These are phyloP conservation scores for Polymixis lichenea DNA, from an alignment of 2,888 invertebrate genomes.

Conservation along the genomic window DNA sequence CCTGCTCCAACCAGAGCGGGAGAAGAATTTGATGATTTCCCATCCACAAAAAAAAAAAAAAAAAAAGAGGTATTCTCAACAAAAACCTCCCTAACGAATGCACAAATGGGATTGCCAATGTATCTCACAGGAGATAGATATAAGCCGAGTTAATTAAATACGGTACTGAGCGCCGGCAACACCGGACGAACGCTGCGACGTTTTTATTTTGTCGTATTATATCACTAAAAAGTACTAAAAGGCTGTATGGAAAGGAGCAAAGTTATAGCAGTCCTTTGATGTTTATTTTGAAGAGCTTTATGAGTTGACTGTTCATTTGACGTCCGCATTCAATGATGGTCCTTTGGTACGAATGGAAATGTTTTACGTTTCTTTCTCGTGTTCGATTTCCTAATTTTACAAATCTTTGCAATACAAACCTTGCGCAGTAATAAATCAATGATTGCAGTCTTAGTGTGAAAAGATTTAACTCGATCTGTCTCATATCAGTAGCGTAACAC, in stretches of 20 bases:
- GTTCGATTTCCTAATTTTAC: slow-evolving; percentile 1
- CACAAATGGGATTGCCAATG: slow-evolving; percentile 69
- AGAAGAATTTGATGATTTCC: too few species aligned
- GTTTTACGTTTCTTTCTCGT: neutral
- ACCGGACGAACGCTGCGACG: slow-evolving; percentile 16
- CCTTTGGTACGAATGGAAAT: slow-evolving; percentile 22
- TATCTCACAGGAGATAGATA: slow-evolving; percentile 63
- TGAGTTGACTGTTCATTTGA: slow-evolving; percentile 35
- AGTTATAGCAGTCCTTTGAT: slow-evolving; percentile 38
- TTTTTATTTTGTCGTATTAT: slow-evolving; percentile 59
- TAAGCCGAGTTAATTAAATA: slow-evolving; percentile 73
- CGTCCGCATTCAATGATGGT: slow-evolving; percentile 28
- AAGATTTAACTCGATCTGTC: slow-evolving; percentile 8
- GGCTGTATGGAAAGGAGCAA: slow-evolving; percentile 34
- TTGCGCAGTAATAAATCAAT: neutral
- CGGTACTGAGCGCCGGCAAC: slow-evolving; percentile 59
- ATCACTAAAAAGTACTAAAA: slow-evolving; percentile 47
- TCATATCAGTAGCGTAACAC: neutral
- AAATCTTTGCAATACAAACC: neutral
- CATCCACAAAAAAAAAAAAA: too few species aligned
- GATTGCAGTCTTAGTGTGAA: neutral
- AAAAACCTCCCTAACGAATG: slow-evolving; percentile 65
- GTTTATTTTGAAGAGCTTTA: slow-evolving; percentile 41
- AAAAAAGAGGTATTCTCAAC: slow-evolving; percentile 41
- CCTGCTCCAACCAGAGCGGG: too few species aligned